Evolutionary conservation across 2,797 vertebrate genomes (phyloP), one percentile per base, ranked within the genome.

Genomic region (Champsocephalus esox): DNA sequence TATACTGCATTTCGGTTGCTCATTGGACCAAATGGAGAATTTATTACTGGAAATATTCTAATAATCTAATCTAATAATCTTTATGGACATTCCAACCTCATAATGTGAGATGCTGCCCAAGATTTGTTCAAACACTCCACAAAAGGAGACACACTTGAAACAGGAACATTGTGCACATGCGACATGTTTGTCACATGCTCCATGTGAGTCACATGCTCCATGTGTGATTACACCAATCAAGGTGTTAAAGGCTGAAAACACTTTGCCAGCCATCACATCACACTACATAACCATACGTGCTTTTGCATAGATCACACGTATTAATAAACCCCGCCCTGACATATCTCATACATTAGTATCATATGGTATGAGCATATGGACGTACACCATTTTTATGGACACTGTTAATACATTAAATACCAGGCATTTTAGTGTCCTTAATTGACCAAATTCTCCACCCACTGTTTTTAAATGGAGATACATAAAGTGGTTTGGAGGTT

Each of bases 171-270:
- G 12, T 60, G 5, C 21, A 63, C 13, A 56, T 32, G 12, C 54
- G 24, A 64, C 2, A 74, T 62, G 34, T 65, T 60, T 21, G 55
- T 28, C 70, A 63, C 62, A 43, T 55, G 56, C 52, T 45, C 9
- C 2, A 74, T 62, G 28, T 65, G 56, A n/a, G 55, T 28, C 70
- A 63, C 65, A 43, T 55, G 52, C 52, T 49, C 9, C 41, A 19
- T 43, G 16, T 64, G 70, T 38, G 76, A 55, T 75, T 19, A 66
- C 63, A 71, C 70, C 38, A 41, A 77, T 78, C 43, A 41, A 73
- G 34, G 60, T 67, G 75, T 72, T 73, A 73, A 75, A 66, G 9
- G 48, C 67, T 61, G 51, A 49, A 81, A 73, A 66, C 54, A 75
- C 57, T 62, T 51, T 57, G 16, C 43, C 3, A 2, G 16, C 45